Evolutionary conservation across 2,113 vertebrate genomes (phyloP).

Genomic region (Xiphophorus maculatus): DNA sequence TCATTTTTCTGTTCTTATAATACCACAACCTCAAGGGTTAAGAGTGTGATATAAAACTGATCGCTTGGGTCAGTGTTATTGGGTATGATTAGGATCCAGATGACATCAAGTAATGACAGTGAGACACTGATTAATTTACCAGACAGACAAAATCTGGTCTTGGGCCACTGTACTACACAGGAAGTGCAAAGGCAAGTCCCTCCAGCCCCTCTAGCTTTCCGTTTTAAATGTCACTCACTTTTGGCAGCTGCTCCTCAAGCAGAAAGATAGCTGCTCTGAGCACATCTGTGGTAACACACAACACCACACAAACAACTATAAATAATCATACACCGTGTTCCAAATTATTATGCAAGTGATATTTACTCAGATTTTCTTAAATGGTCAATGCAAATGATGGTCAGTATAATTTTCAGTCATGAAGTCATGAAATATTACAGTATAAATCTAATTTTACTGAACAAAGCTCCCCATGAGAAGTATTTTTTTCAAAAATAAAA

Average conservation of each 20-base stretch:
- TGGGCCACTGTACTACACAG: neutral
- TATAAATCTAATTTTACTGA: too few relatives aligned
- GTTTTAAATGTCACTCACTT: slow-evolving; percentile 34
- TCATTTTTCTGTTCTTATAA: too few relatives aligned
- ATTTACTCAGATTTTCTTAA: too few relatives aligned
- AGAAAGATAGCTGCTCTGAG: neutral
- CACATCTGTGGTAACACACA: slow-evolving; percentile 15
- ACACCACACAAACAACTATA: neutral
- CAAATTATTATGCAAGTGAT: too few relatives aligned
- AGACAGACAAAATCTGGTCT: slow-evolving; percentile 5
- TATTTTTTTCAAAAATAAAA: too few relatives aligned
- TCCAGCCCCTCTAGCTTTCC: neutral
- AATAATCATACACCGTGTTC: neutral
- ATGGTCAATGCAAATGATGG: too few relatives aligned
- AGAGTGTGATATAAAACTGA: neutral
- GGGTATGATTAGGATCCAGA: neutral
- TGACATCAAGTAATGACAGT: neutral
- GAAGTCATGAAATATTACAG: too few relatives aligned
- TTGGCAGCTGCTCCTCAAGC: slow-evolving; percentile 1
- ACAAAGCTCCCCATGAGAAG: too few relatives aligned
- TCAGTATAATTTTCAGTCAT: too few relatives aligned
- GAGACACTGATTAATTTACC: neutral
- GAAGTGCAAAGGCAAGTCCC: neutral
- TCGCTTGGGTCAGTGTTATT: neutral
- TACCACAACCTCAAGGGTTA: neutral